Percentiles rank a stretch among this genome's conserved stretches.
Evolutionary conservation across 2,888 invertebrate species (phyloP).

Genomic region (Eubasilissa splendida): DNA sequence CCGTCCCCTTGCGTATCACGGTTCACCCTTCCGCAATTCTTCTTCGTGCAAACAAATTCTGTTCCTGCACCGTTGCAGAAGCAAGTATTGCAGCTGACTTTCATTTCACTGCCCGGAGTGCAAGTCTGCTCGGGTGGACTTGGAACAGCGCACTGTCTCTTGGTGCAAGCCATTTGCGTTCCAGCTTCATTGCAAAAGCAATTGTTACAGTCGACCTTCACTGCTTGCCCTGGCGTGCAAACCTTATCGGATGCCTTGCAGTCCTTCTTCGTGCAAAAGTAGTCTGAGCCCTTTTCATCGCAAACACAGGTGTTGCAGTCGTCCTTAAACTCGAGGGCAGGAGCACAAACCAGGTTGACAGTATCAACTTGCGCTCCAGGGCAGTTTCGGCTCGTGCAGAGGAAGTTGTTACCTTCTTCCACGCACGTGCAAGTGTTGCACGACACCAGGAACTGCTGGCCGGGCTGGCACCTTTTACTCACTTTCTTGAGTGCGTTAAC

Average conservation of each 20-base stretch:
- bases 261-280: neutral
- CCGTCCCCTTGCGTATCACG: no score
- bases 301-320: neutral
- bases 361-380: neutral
- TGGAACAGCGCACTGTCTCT: neutral
- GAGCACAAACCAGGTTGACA: neutral
- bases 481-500: neutral
- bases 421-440: conserved; percentile 1
- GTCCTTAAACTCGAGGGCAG: neutral
- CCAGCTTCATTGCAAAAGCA: conserved; percentile 1
- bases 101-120: conserved; percentile 67
- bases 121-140: conserved; percentile 61
- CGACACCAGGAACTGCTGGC: neutral
- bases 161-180: neutral
- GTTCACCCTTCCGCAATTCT: conserved; percentile 62
- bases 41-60: conserved; percentile 69
- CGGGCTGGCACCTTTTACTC: neutral
- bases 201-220: neutral
- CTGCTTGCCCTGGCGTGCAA: neutral
- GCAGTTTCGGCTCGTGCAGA: neutral
- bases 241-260: neutral
- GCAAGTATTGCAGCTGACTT: conserved; percentile 71
- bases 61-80: conserved; percentile 68
- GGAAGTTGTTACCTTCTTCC: neutral
- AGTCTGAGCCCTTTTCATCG: neutral